phyloP scores from a whole-genome alignment of 1,140 invertebrate species.

The Plectus sambesii region DNA sequence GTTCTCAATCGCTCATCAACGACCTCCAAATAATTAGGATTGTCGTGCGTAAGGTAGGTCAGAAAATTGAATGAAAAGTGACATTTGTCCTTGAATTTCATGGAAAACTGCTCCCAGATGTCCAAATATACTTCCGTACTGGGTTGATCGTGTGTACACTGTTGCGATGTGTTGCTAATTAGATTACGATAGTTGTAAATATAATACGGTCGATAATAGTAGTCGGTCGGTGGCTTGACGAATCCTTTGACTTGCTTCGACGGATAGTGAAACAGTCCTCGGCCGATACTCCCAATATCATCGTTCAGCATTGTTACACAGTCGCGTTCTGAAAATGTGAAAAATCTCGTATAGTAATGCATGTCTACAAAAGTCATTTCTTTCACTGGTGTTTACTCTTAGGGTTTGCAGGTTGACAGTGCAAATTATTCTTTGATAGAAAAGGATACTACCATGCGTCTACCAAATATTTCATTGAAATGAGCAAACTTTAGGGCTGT shows the following conservation, averaged over 20 bases:
- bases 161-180: conserved; percentile 4
- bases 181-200: conserved; percentile 21
- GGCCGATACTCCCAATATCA: conserved; percentile 27
- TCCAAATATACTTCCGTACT: conserved; percentile 17
- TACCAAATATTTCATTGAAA: neutral
- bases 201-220: conserved; percentile 33
- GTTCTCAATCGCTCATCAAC: conserved; percentile 21
- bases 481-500: no score
- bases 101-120: conserved; percentile 32
- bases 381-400: neutral
- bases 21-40: conserved; percentile 26
- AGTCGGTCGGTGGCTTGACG: conserved; percentile 30
- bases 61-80: conserved; percentile 42
- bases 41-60: conserved; percentile 34
- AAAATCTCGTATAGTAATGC: conserved; percentile 8
- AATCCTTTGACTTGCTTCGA: conserved; percentile 30
- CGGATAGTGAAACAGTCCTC: conserved; percentile 37
- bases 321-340: conserved; percentile 24
- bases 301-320: conserved; percentile 36
- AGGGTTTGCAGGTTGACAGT: conserved; percentile 11
- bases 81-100: conserved; percentile 26
- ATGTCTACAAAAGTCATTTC: conserved; percentile 1
- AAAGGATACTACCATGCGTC: neutral
- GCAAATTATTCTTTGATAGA: conserved; percentile 13
- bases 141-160: conserved; percentile 22